These are phyloP conservation scores for Holothuria glaberrima DNA, from an alignment of 35 echinoderm and acorn worm genomes.

Conservation along the genomic window DNA sequence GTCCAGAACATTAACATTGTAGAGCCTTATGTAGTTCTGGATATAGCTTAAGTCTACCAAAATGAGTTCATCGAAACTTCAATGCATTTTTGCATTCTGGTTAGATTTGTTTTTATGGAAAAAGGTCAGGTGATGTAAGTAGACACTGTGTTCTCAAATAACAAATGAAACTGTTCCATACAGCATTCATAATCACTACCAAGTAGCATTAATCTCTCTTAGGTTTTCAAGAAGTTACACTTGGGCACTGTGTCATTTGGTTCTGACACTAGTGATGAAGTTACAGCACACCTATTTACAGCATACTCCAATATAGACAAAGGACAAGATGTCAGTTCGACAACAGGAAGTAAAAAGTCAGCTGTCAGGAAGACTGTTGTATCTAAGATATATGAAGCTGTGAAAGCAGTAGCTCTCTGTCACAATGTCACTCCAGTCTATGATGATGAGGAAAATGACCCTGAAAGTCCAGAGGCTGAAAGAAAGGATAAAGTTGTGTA, in stretches of 20 bases:
- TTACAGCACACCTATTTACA: conserved; percentile 77
- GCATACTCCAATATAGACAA: conserved; percentile 66
- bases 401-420: conserved; percentile 90
- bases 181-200: no score
- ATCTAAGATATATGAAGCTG: conserved; percentile 79
- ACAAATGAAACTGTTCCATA: no score
- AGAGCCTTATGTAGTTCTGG: no score
- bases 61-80: no score
- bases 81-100: no score
- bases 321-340: conserved; percentile 57
- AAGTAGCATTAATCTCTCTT: not conserved
- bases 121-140: no score
- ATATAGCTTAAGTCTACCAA: no score
- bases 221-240: conserved; percentile 97
- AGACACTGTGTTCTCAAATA: no score
- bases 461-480: conserved; percentile 67
- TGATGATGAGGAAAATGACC: conserved; percentile 56
- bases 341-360: conserved; percentile 59
- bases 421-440: conserved; percentile 96
- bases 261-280: conserved; percentile 76
- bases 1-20: no score
- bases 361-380: conserved; percentile 87
- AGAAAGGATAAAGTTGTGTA: conserved; percentile 76
- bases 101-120: no score
- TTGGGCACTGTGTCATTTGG: conserved; percentile 93